phyloP scores from a whole-genome alignment of 2,888 invertebrate genomes.

The Cheilosia vernalis region DNA sequence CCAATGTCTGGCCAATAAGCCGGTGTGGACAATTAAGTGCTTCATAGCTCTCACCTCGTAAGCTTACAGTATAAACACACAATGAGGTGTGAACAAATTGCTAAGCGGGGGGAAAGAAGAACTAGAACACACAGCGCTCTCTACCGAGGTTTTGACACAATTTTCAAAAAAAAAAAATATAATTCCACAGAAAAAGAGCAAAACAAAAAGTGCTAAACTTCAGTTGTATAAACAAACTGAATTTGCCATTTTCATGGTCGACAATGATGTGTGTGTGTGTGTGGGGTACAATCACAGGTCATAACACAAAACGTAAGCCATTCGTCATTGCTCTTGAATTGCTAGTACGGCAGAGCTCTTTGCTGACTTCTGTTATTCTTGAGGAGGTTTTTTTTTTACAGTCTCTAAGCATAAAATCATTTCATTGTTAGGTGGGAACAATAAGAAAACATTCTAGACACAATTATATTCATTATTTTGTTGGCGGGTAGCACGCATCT shows the following conservation, averaged over 20 bases:
- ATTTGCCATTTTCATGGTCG: conserved; percentile 34
- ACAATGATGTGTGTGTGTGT: conserved; percentile 1
- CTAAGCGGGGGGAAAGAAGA: not conserved
- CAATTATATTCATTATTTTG: conserved; percentile 41
- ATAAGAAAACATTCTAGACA: conserved; percentile 38
- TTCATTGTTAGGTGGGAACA: conserved; percentile 59
- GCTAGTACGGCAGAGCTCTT: not conserved
- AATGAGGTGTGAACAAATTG: conserved; percentile 22
- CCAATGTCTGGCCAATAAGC: conserved; percentile 31
- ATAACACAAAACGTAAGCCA: conserved; percentile 11
- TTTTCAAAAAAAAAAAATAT: conserved; percentile 13
- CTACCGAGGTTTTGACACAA: conserved; percentile 28
- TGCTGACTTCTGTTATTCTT: conserved; percentile 3
- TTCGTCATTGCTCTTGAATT: conserved; percentile 42
- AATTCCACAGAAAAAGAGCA: conserved; percentile 6
- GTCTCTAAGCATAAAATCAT: conserved; percentile 41
- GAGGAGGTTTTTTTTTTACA: conserved; percentile 18
- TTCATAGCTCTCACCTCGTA: conserved; percentile 7
- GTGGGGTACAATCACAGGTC: not conserved
- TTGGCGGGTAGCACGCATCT: conserved; percentile 33
- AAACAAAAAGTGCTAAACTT: conserved; percentile 19
- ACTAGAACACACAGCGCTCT: conserved; percentile 23
- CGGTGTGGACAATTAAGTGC: conserved; percentile 18
- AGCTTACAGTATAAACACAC: conserved; percentile 6
- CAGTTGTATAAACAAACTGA: conserved; percentile 27